Evolutionary conservation across 2,888 invertebrate species (phyloP).

Genomic region (Agrypnus murinus): DNA sequence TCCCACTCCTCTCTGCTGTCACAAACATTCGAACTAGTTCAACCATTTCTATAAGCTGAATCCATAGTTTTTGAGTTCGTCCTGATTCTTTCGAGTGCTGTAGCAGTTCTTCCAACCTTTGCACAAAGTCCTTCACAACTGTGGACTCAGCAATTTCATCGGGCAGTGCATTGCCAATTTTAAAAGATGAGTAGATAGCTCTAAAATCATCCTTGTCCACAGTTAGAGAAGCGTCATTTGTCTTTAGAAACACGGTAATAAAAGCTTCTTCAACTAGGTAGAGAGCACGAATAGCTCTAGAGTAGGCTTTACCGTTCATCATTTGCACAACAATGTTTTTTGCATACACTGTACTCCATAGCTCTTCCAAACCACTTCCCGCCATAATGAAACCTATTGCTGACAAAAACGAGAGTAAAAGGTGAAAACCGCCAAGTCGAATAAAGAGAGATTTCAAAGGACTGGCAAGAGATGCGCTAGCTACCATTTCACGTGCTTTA

Average conservation of each 20-base stretch:
- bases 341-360: conserved; percentile 53
- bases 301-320: conserved; percentile 61
- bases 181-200: conserved; percentile 45
- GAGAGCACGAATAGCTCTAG: conserved; percentile 56
- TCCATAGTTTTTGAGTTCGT: conserved; percentile 63
- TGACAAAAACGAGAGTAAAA: conserved; percentile 66
- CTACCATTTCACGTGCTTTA: conserved; percentile 59
- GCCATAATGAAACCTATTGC: conserved; percentile 66
- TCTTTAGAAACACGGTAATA: too few relatives aligned
- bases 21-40: conserved; percentile 64
- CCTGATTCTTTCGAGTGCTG: conserved; percentile 60
- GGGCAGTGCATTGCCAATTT: conserved; percentile 33
- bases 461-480: conserved; percentile 54
- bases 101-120: conserved; percentile 60
- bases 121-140: conserved; percentile 58
- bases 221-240: too few relatives aligned
- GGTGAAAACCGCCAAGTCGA: conserved; percentile 57
- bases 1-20: conserved; percentile 61
- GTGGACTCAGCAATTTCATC: conserved; percentile 62
- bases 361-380: conserved; percentile 66
- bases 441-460: conserved; percentile 62
- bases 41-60: conserved; percentile 65
- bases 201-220: conserved; percentile 56
- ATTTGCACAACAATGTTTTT: conserved; percentile 59
- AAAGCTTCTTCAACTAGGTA: conserved; percentile 60